phyloP scores from a whole-genome alignment of 2,113 vertebrate species.

The Guaruba guarouba region DNA sequence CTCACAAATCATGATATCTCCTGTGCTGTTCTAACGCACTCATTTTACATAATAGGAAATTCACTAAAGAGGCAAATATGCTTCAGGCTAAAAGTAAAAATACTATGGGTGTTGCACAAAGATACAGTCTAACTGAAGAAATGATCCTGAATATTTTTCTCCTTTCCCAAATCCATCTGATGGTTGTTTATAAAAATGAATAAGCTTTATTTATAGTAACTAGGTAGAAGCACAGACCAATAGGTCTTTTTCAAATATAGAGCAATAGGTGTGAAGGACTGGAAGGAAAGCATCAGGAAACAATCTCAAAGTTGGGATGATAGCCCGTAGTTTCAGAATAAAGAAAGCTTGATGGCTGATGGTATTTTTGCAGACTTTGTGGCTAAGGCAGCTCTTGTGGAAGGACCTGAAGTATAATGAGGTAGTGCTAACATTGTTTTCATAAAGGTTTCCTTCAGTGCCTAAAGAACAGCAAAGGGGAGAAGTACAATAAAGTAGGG shows the following conservation, averaged over 20 bases:
- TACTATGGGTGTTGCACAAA: neutral
- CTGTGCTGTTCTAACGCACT: neutral
- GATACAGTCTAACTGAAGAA: neutral
- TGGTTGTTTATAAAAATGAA: neutral
- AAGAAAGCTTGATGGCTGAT: neutral
- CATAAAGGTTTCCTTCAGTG: neutral
- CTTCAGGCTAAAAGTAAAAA: neutral
- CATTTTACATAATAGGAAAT: neutral
- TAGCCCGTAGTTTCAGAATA: neutral
- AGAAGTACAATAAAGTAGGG: neutral
- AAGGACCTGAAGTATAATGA: neutral
- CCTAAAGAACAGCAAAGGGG: neutral
- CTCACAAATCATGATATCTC: neutral
- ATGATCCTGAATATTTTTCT: neutral
- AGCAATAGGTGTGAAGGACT: neutral
- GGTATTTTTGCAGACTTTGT: neutral
- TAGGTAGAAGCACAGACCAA: neutral
- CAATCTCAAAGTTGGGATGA: neutral
- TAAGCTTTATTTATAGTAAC: neutral
- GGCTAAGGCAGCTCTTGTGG: neutral
- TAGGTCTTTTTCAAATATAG: neutral
- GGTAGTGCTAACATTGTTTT: neutral
- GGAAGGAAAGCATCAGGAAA: neutral
- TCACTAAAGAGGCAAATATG: neutral
- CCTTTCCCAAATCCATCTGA: neutral